Conservation (phyloP, 2,888 invertebrate genomes). For the Synergus japonicus region DNA sequence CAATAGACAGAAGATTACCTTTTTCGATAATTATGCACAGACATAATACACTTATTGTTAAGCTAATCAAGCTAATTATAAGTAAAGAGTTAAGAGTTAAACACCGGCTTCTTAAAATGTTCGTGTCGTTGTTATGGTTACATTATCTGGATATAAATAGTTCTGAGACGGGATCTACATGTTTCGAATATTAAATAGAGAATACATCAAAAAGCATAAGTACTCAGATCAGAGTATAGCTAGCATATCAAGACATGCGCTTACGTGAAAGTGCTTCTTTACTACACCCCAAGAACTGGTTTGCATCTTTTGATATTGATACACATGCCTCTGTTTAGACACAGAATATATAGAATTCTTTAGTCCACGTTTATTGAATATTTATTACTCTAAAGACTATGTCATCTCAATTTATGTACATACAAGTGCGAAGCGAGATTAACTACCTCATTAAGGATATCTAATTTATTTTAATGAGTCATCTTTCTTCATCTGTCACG, state of each 20-base stretch:
- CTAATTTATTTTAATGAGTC: not conserved
- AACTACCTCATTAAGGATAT: not conserved
- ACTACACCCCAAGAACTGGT: slow-evolving; percentile 10
- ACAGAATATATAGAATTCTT: not conserved
- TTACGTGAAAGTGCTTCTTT: slow-evolving; percentile 28
- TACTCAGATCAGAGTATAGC: too few species aligned
- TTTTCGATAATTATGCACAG: not conserved
- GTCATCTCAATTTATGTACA: slow-evolving; percentile 11
- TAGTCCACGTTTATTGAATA: not conserved
- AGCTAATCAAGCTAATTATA: not conserved
- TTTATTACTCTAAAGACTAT: not conserved
- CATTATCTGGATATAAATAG: slow-evolving; percentile 29
- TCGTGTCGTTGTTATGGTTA: slow-evolving; percentile 7
- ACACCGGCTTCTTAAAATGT: not conserved
- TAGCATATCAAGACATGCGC: not conserved
- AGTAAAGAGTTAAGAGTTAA: not conserved
- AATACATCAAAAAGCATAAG: not conserved
- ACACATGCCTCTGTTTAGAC: slow-evolving; percentile 17
- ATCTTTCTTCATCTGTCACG: not conserved
- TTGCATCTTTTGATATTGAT: slow-evolving; percentile 21
- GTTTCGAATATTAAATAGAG: slow-evolving; percentile 33
- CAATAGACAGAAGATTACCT: not conserved
- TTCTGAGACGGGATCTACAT: slow-evolving; percentile 24
- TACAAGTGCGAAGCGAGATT: slow-evolving; percentile 31
- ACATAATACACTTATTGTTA: not conserved